Percentiles rank a stretch among this genome's conserved stretches.
Evolutionary conservation across 1,140 invertebrate species (phyloP).

Genomic region (Paraescarpia echinospica): DNA sequence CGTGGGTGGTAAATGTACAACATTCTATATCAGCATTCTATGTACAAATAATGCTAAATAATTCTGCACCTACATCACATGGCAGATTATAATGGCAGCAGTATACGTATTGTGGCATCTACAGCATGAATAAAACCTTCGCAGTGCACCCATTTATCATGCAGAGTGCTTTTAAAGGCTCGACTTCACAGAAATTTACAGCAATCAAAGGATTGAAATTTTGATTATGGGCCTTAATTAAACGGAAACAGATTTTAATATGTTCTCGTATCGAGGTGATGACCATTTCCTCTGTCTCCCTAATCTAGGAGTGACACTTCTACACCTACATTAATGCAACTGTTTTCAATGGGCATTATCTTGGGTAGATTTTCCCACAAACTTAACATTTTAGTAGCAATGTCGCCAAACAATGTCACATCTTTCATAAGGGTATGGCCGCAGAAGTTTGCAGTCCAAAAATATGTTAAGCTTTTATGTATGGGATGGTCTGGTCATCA

Average conservation of each 20-base stretch:
- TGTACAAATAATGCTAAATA: slow-evolving; percentile 2
- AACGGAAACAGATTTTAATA: too few relatives aligned
- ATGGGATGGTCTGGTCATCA: too few relatives aligned
- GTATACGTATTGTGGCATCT: neutral
- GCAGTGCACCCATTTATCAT: neutral
- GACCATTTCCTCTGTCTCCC: neutral
- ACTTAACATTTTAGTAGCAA: neutral
- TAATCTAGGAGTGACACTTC: neutral
- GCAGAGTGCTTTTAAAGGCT: neutral
- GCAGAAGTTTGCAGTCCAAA: too few relatives aligned
- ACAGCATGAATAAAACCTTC: neutral
- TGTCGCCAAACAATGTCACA: neutral
- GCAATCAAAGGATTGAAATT: neutral
- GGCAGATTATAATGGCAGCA: neutral
- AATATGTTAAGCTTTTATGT: too few relatives aligned
- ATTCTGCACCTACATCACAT: neutral
- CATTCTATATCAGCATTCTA: slow-evolving; percentile 1
- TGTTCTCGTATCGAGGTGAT: neutral
- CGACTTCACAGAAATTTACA: neutral
- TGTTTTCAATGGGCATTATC: neutral
- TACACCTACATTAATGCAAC: neutral
- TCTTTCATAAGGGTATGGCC: too few relatives aligned
- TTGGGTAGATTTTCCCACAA: neutral
- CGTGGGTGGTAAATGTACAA: neutral
- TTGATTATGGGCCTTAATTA: neutral